Percentiles rank a stretch among this genome's conserved stretches.
Evolutionary conservation across 1,140 invertebrate species (phyloP).

Genomic region (Philaenus spumarius): DNA sequence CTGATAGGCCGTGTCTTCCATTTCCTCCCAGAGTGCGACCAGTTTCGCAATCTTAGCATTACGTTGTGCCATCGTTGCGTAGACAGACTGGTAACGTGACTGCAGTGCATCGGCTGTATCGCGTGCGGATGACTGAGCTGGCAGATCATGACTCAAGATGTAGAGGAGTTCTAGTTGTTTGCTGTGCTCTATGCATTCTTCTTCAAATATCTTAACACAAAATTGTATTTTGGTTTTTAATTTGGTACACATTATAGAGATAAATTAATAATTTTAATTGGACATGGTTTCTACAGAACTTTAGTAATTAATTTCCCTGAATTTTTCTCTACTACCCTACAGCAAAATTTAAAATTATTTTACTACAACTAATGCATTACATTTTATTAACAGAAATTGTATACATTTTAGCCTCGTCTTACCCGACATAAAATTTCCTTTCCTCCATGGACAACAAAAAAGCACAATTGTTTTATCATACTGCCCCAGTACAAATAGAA

Average conservation of each 20-base stretch:
- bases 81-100: slow-evolving; percentile 67
- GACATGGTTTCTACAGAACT: background rate
- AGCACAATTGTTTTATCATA: too few relatives aligned
- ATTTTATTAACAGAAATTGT: too few relatives aligned
- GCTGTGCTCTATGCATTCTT: slow-evolving; percentile 44
- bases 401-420: too few relatives aligned
- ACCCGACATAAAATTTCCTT: too few relatives aligned
- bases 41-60: slow-evolving; percentile 69
- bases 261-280: too few relatives aligned
- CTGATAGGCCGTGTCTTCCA: slow-evolving; percentile 63
- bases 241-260: too few relatives aligned
- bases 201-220: slow-evolving; percentile 38
- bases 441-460: too few relatives aligned
- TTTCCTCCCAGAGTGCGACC: slow-evolving; percentile 69
- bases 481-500: too few relatives aligned
- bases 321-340: too few relatives aligned
- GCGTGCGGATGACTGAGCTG: slow-evolving; percentile 61
- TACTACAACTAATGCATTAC: too few relatives aligned
- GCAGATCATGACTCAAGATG: slow-evolving; percentile 62
- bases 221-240: background rate
- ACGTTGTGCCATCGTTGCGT: slow-evolving; percentile 64
- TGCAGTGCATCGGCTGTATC: slow-evolving; percentile 70
- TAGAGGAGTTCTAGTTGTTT: slow-evolving; percentile 56
- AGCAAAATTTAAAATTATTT: too few relatives aligned
- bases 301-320: too few relatives aligned